Percentiles rank a stretch among this genome's conserved stretches.
Conservation (phyloP, 2,113 vertebrate species). For the Tilapia sparmanii region DNA sequence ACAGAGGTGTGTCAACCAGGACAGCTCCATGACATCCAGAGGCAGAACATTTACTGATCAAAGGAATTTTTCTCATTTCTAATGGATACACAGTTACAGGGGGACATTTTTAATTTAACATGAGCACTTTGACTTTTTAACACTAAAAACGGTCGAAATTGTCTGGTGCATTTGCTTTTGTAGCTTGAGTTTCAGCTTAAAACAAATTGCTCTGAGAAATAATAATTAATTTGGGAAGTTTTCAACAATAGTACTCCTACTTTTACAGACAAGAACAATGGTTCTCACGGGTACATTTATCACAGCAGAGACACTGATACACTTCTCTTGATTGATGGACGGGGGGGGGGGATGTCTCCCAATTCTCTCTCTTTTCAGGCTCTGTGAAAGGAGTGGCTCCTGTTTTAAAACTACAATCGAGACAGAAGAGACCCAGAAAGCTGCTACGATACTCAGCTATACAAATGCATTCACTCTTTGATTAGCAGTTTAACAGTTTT, state of each 20-base stretch:
- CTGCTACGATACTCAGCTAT: not conserved
- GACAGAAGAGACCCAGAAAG: not conserved
- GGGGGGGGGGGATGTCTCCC: not conserved
- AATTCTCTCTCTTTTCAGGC: not conserved
- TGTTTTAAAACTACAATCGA: not conserved
- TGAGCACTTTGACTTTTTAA: fast-evolving
- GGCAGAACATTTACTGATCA: not conserved
- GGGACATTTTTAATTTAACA: not conserved
- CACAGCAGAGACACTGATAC: not conserved
- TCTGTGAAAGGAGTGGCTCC: fast-evolving
- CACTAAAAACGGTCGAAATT: fast-evolving
- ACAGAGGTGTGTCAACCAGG: not conserved
- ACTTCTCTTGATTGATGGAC: not conserved
- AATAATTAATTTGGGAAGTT: not conserved
- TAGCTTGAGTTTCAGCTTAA: not conserved
- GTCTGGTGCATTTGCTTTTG: not conserved
- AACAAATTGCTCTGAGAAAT: not conserved
- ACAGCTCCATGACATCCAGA: not conserved
- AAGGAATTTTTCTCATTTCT: not conserved
- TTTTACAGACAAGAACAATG: not conserved
- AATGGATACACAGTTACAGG: fast-evolving
- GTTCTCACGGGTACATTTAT: not conserved
- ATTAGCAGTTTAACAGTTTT: not conserved
- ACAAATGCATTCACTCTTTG: not conserved
- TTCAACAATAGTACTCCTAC: not conserved